Conservation (phyloP, 1,140 invertebrate genomes). For the Drosophila rhopaloa region DNA sequence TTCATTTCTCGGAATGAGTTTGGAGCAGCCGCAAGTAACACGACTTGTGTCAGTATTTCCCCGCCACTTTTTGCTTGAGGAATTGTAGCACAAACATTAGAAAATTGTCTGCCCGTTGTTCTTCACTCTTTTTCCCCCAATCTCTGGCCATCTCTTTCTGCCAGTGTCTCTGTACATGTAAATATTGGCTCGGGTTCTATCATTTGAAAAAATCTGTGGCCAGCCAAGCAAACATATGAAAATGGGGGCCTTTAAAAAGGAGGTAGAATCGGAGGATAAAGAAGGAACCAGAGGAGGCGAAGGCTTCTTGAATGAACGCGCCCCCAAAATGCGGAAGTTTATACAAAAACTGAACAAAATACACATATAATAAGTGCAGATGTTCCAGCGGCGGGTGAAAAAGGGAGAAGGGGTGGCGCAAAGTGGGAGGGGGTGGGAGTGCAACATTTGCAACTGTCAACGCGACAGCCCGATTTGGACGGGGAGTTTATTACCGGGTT, state of each 20-base stretch:
- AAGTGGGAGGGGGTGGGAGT: slow-evolving; percentile 3
- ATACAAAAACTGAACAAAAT: slow-evolving; percentile 58
- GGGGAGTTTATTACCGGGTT: slow-evolving; percentile 73
- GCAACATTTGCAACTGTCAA: slow-evolving; percentile 81
- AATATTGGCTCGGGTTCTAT: slow-evolving; percentile 78
- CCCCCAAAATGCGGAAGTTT: slow-evolving; percentile 79
- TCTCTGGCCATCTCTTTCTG: slow-evolving; percentile 21
- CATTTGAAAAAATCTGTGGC: slow-evolving; percentile 75
- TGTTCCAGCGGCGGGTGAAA: slow-evolving; percentile 6
- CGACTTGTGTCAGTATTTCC: slow-evolving; percentile 40
- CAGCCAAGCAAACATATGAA: slow-evolving; percentile 55
- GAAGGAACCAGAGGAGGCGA: slow-evolving; percentile 38
- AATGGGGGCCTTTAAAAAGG: background rate
- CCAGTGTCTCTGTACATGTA: slow-evolving; percentile 57
- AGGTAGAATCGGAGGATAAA: slow-evolving; percentile 36
- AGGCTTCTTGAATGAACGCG: slow-evolving; percentile 57
- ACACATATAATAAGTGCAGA: slow-evolving; percentile 15
- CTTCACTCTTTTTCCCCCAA: slow-evolving; percentile 16
- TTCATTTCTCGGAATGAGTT: slow-evolving; percentile 79
- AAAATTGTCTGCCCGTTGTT: slow-evolving; percentile 59
- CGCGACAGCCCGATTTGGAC: slow-evolving; percentile 60
- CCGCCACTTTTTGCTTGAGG: slow-evolving; percentile 16
- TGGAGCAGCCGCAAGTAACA: slow-evolving; percentile 52
- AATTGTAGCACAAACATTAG: slow-evolving; percentile 64
- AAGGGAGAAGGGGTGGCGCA: too few relatives aligned